Base-by-base conservation (phyloP, 1,140 invertebrate genomes). In the Drosophila ironensis region DNA sequence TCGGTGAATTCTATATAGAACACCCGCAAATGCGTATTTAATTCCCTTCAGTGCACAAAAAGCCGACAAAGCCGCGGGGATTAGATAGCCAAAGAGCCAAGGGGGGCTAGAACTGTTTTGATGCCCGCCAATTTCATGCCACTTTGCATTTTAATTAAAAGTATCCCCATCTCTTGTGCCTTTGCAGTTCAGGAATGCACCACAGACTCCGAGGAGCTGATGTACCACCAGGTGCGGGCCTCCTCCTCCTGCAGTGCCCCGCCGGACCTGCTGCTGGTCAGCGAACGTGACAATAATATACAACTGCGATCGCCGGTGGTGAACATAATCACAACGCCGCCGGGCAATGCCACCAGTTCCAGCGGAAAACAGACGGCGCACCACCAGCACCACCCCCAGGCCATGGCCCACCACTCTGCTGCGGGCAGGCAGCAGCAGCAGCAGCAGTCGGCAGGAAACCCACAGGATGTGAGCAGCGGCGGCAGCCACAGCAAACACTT, bases 161-260 rank as follows among this genome's bases (percentile, higher is more conserved):
- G 56, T 40, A 51, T 56, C 54, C 51, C 63, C 14, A 19, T 37
- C 11, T 28, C 42, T 12, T 45, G 24, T 80, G 16, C 12, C 38
- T 30, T 77, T 88, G 42, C 77, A 74, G 78, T 90, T 44, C 89
- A 90, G 72, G 89, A 90, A 84, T 90, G 88, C 72, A 87, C 89
- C 67, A 90, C 89, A 57, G 89, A 90, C 72, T 90, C 89, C 4
- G 89, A 90, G 69, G 89, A 90, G 52, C 70, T 90, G 52, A 90
- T 90, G 76, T 89, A 90, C 59, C 88, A 90, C 66, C 89, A 90
- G 72, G 84, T 90, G 57, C 84, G 89, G 37, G 89, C 89, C 64
- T 75, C 88, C 52, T 90, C 89, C 57, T 87, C 88, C 5, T 90
- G 89, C 75, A 90, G 89, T 38, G 89, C 89, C 1, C 89, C 89